These are phyloP conservation scores for Danio rerio DNA, from an alignment of 2,113 vertebrate species.

Conservation along the genomic window GRCz12tu NC_133198.1:35071501-35072000, in stretches of 20 bases:
- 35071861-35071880: neutral
- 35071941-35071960: neutral
- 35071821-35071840: neutral
- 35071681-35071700: neutral
- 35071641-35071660: neutral
- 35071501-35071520: too few relatives aligned
- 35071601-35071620: neutral
- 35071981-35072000: constrained; percentile 47
- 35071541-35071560: too few relatives aligned
- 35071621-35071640: neutral
- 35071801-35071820: too few relatives aligned
- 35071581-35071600: too few relatives aligned
- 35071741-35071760: neutral
- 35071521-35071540: too few relatives aligned
- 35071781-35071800: neutral
- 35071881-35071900: neutral
- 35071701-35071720: neutral
- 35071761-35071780: neutral
- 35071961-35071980: neutral
- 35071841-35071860: neutral
- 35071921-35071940: neutral
- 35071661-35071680: neutral
- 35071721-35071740: neutral
- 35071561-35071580: too few relatives aligned
- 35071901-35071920: constrained; percentile 2